A percentile compares a stretch with the other conserved stretches of the same genome.
These are phyloP conservation scores for Agapostemon virescens DNA, from an alignment of 2,888 invertebrate genomes.

Conservation along the genomic window DNA sequence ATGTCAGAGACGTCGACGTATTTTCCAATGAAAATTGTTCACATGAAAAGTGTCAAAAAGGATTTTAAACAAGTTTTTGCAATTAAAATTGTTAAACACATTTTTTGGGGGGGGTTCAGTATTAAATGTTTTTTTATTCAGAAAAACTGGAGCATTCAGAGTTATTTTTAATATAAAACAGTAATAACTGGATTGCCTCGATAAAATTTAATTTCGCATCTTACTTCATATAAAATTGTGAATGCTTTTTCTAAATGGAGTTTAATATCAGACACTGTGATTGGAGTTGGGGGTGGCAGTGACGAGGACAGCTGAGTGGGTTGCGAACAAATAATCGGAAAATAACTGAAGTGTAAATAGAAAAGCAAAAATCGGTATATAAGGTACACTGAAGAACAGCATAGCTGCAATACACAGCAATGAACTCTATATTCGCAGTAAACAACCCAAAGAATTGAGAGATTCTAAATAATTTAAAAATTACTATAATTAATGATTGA, in stretches of 20 bases:
- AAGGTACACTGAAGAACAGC: not conserved
- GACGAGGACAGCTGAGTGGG: not conserved
- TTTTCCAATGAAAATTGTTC: too few relatives aligned
- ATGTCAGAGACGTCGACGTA: too few relatives aligned
- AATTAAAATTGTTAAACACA: too few relatives aligned
- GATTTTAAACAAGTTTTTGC: too few relatives aligned
- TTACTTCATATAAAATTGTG: not conserved
- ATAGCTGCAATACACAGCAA: not conserved
- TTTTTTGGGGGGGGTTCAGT: not conserved
- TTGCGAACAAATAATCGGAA: not conserved
- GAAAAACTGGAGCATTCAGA: not conserved
- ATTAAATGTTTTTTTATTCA: not conserved
- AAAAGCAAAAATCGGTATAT: not conserved
- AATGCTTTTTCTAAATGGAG: not conserved
- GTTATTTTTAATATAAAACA: too few relatives aligned
- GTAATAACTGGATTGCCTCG: not conserved
- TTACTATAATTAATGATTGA: too few relatives aligned
- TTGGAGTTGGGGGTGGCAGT: not conserved
- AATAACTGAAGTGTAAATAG: not conserved
- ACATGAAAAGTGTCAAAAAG: too few relatives aligned
- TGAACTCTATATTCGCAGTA: not conserved
- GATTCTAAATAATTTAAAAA: too few relatives aligned
- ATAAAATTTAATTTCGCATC: not conserved
- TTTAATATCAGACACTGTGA: not conserved
- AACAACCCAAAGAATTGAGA: too few relatives aligned